phyloP scores from a whole-genome alignment of 2,797 vertebrate species.

The Xiphorhynchus erythropygius region DNA sequence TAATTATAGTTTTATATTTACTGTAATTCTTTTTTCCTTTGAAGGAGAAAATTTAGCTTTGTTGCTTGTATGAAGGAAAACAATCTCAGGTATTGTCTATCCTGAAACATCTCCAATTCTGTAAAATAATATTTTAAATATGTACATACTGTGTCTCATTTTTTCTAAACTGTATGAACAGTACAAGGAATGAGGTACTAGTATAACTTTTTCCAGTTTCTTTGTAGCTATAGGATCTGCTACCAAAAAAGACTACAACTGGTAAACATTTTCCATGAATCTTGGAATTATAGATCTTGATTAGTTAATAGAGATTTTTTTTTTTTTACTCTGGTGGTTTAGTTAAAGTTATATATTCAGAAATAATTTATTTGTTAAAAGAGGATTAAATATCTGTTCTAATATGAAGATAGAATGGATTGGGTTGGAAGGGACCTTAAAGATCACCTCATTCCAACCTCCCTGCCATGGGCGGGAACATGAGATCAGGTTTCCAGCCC shows the following conservation, averaged over 20 bases:
- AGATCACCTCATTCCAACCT: not conserved
- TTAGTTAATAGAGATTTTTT: not conserved
- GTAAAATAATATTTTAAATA: not conserved
- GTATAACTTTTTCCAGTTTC: not conserved
- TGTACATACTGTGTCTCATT: not conserved
- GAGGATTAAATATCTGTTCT: not conserved
- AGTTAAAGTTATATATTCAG: not conserved
- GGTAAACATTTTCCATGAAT: not conserved
- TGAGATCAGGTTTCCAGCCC: not conserved
- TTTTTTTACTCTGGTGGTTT: not conserved
- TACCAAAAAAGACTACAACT: not conserved
- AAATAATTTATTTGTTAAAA: not conserved
- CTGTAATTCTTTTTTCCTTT: not conserved
- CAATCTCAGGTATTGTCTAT: not conserved
- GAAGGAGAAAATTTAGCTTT: not conserved
- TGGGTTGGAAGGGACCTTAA: not conserved
- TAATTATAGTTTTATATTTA: not conserved
- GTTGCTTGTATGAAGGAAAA: not conserved
- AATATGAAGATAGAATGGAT: not conserved
- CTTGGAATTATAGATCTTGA: not conserved
- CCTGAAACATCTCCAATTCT: not conserved
- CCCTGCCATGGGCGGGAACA: not conserved
- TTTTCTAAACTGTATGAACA: not conserved
- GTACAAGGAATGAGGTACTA: not conserved
- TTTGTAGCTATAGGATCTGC: not conserved